phyloP scores from a whole-genome alignment of 2,113 vertebrate genomes.

The Verasper variegatus region DNA sequence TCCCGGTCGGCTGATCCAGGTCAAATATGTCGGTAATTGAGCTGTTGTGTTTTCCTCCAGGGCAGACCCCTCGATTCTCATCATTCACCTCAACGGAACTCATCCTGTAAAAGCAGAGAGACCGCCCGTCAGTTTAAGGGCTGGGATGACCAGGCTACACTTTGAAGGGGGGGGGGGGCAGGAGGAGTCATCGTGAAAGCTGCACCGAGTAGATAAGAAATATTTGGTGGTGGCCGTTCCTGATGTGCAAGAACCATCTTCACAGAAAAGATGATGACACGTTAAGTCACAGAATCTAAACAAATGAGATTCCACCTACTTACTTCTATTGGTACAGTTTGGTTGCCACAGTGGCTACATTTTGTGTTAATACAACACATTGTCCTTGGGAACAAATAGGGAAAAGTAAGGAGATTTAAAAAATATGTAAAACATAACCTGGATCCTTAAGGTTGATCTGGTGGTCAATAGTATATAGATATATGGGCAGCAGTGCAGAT shows the following conservation, averaged over 20 bases:
- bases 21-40: slow-evolving; percentile 82
- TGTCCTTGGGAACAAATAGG: background rate
- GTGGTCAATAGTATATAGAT: background rate
- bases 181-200: slow-evolving; percentile 32
- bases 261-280: background rate
- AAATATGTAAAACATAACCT: background rate
- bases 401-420: background rate
- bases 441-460: background rate
- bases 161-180: background rate
- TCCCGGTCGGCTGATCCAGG: slow-evolving; percentile 83
- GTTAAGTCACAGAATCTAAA: background rate
- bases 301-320: background rate
- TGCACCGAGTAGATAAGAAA: slow-evolving; percentile 74
- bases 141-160: background rate
- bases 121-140: background rate
- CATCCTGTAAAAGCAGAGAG: slow-evolving; percentile 84
- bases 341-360: background rate
- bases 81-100: slow-evolving; percentile 84
- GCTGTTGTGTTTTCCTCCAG: slow-evolving; percentile 66
- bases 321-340: background rate
- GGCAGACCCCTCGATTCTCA: slow-evolving; percentile 80
- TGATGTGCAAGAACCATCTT: background rate
- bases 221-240: background rate
- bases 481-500: background rate
- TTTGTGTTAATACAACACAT: no score